phyloP scores from a whole-genome alignment of 1,140 invertebrate genomes.

The Philopotamus ludificatus region DNA sequence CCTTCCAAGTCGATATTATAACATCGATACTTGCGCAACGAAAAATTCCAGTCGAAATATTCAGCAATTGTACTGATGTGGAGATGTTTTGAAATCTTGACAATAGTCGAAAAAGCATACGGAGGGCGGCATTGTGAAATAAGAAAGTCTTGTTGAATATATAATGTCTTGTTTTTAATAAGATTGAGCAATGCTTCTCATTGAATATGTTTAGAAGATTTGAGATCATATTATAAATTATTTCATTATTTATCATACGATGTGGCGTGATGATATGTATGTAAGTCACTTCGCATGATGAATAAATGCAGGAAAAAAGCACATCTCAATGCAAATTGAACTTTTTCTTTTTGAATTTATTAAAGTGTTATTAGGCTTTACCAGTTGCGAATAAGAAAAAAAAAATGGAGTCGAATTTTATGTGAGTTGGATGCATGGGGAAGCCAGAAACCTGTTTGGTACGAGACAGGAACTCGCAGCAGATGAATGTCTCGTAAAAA shows the following conservation, averaged over 20 bases:
- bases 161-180: neutral
- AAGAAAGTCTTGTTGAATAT: neutral
- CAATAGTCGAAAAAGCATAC: neutral
- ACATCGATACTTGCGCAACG: neutral
- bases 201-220: no score
- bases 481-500: slow-evolving; percentile 8
- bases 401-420: slow-evolving; percentile 13
- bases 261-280: neutral
- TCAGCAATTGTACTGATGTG: neutral
- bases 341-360: neutral
- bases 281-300: neutral
- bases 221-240: no score
- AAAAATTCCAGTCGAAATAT: neutral
- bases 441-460: slow-evolving; percentile 18
- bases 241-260: neutral
- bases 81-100: neutral
- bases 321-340: neutral
- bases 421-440: neutral
- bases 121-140: neutral
- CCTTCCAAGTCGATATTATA: neutral
- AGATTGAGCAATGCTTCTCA: no score
- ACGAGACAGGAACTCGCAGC: slow-evolving; percentile 13
- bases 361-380: neutral
- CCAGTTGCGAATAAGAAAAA: slow-evolving; percentile 1
- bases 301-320: neutral